phyloP scores from a whole-genome alignment of 2,888 invertebrate genomes.

The Romanomermis culicivorax region DNA sequence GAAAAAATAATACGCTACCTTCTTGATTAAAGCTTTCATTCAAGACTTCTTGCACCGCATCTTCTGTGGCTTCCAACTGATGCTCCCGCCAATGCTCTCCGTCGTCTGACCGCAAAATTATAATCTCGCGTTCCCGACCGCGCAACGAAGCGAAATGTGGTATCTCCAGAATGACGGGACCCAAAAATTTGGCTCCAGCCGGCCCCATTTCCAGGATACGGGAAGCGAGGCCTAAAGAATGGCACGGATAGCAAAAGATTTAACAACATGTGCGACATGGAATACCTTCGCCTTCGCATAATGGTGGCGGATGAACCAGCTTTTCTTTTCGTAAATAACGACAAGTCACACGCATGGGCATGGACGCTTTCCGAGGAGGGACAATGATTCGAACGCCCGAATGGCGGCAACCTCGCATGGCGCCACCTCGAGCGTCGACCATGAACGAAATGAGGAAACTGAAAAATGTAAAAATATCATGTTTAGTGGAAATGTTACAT shows the following conservation, averaged over 20 bases:
- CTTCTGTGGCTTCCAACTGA: constrained; percentile 79
- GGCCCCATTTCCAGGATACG: constrained; percentile 91
- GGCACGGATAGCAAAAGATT: too few relatives aligned
- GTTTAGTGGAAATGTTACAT: too few relatives aligned
- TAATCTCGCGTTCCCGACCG: constrained; percentile 94
- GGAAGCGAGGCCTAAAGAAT: constrained; percentile 82
- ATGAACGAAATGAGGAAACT: constrained; percentile 90
- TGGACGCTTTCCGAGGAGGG: constrained; percentile 81
- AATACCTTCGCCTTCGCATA: constrained; percentile 98
- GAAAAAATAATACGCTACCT: too few relatives aligned
- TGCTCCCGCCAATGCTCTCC: constrained; percentile 98
- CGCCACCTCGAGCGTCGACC: constrained; percentile 96
- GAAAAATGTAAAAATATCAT: background rate
- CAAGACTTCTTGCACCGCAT: constrained; percentile 72
- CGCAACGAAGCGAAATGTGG: constrained; percentile 96
- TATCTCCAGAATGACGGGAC: constrained; percentile 37
- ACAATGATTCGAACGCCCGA: constrained; percentile 94
- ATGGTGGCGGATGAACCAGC: constrained; percentile 77
- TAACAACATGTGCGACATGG: too few relatives aligned
- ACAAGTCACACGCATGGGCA: constrained; percentile 92
- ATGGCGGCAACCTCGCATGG: constrained; percentile 94
- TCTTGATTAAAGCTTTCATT: constrained; percentile 80
- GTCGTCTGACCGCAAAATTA: constrained; percentile 87
- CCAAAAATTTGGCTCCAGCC: constrained; percentile 83
- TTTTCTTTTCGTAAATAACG: constrained; percentile 56